These are phyloP conservation scores for Drosophila borborema DNA, from an alignment of 2,888 invertebrate species.

Conservation along the genomic window DNA sequence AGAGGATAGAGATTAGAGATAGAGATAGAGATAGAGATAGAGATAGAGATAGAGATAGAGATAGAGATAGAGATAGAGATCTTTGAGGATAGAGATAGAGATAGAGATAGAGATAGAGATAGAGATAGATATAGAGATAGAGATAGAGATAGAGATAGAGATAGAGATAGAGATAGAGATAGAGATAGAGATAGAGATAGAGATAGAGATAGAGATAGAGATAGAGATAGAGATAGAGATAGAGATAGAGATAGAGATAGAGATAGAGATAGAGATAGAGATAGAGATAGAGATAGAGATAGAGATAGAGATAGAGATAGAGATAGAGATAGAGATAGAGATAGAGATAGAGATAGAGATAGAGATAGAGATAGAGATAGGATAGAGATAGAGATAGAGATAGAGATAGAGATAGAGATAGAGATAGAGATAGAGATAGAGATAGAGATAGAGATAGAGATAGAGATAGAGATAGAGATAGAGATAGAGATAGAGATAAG, in stretches of 20 bases:
- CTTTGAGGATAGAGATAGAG: too few species aligned
- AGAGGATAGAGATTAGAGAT: too few species aligned
- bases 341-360: not conserved
- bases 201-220: not conserved
- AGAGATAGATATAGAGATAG: too few species aligned
- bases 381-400: not conserved
- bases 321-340: not conserved
- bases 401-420: not conserved
- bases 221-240: not conserved
- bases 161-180: too few species aligned
- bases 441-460: not conserved
- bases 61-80: too few species aligned
- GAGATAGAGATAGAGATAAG: too few species aligned
- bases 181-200: not conserved
- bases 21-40: too few species aligned
- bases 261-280: not conserved
- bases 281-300: too few species aligned
- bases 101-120: too few species aligned
- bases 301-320: not conserved
- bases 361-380: not conserved
- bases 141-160: too few species aligned
- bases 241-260: not conserved
- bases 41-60: too few species aligned
- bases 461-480: too few species aligned
- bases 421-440: not conserved